Evolutionary conservation across 2,888 invertebrate species (phyloP), one percentile per base, ranked within the genome.

Genomic region (Pristionchus maxplancki): DNA sequence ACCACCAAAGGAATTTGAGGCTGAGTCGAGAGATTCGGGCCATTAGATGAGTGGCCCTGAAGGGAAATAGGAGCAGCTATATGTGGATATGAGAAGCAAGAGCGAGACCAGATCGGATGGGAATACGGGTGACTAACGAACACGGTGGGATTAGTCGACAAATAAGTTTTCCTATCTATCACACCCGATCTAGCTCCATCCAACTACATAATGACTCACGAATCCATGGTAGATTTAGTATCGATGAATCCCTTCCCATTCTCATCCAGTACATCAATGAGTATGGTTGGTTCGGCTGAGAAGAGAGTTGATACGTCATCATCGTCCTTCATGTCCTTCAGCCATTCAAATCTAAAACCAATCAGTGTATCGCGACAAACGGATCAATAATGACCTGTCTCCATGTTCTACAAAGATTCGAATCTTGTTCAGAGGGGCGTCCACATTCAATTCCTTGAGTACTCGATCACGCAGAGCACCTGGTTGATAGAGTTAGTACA

Each of bases 391-490:
- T 86, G 0, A 87, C 87, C 31, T 87, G 37, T 87, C 11, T 24
- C 89, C 90, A 44, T 91, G 90, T 64, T 90, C 81, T 15, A 92
- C 91, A 81, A 91, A 92, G 85, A 92, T 90, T 4, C 90, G 87
- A 4, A 91, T 84, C 6, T 89, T 86, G n/a, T 90, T 82, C 6
- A 40, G 71, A 9, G 90, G 62, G 6, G 89, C 87, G 11, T 88
- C 62, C 28, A 92, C 48, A 15, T 88, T 87, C 34, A 93, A 89
- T 34, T 90, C 90, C 13, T 89, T 87, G 6, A 93, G 64, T 1
- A 90, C 90, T 15, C 89, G 88, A 28, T 88, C 81, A n/a, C 91
- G 82, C 50, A 91, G 87, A 17, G 88, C 24, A 71, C 74, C 88
- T 90, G 15, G 20, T 92, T n/a, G 9, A 4, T 9, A 53, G 31